These are phyloP conservation scores for Noturus placidus DNA, from an alignment of 2,113 vertebrate species.

Conservation along the genomic window DNA sequence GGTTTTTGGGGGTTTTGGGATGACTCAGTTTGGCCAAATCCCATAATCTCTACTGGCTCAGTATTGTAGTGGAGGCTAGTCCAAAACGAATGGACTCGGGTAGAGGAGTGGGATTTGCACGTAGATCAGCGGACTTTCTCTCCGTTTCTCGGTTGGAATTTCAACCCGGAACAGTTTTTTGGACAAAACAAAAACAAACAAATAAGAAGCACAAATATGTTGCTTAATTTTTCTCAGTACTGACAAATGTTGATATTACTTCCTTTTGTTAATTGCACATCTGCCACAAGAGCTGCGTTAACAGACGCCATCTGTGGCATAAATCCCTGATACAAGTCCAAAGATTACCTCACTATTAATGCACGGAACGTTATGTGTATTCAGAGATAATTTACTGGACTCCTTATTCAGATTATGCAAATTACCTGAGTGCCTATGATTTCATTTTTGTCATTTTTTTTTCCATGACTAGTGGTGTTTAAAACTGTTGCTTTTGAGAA, in stretches of 20 bases:
- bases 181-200: background rate
- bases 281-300: background rate
- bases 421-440: background rate
- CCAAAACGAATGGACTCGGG: conserved; percentile 43
- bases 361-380: too few relatives aligned
- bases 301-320: background rate
- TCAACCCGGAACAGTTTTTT: background rate
- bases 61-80: conserved; percentile 22
- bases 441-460: too few relatives aligned
- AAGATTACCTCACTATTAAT: background rate
- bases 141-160: background rate
- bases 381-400: background rate
- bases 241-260: background rate
- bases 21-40: conserved; percentile 28
- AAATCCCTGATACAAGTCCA: too few relatives aligned
- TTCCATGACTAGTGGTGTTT: background rate
- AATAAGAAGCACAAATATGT: background rate
- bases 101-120: conserved; percentile 32
- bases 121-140: conserved; percentile 4
- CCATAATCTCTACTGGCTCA: conserved; percentile 38
- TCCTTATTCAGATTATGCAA: too few relatives aligned
- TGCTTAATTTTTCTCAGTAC: background rate
- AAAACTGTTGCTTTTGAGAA: background rate
- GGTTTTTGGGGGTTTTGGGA: background rate
- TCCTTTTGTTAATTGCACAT: background rate